A percentile compares a stretch with the other conserved stretches of the same genome.
These are phyloP conservation scores for Phodopus roborovskii DNA, from an alignment of 2,113 vertebrate species.

Conservation along the genomic window DNA sequence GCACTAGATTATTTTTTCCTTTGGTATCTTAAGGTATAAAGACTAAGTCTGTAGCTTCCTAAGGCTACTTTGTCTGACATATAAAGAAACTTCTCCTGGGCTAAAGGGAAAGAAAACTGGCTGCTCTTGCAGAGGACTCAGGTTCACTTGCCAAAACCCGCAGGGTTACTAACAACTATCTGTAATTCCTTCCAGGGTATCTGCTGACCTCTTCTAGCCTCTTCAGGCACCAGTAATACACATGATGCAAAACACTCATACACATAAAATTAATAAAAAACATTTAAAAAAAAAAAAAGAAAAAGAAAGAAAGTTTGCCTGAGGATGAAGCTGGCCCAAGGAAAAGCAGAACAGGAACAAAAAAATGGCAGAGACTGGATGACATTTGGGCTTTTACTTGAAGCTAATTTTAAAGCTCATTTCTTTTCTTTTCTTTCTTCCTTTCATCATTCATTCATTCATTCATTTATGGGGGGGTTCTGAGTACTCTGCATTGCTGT, in stretches of 20 bases:
- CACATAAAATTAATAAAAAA: not conserved
- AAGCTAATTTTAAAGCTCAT: conserved; percentile 17
- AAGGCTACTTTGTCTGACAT: not conserved
- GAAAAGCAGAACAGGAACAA: conserved; percentile 23
- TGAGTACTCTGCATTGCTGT: no score
- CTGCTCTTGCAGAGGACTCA: not conserved
- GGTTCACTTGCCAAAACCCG: not conserved
- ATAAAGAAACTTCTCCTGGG: not conserved
- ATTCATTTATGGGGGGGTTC: no score
- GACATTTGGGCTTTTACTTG: not conserved
- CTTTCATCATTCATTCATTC: no score
- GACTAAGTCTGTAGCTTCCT: conserved; percentile 13
- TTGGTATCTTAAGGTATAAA: not conserved
- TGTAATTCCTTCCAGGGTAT: not conserved
- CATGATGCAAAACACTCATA: not conserved
- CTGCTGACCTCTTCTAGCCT: not conserved
- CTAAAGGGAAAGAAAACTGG: not conserved
- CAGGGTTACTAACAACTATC: not conserved
- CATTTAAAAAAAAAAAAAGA: no score
- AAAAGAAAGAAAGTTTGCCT: not conserved
- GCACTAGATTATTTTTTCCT: conserved; percentile 10
- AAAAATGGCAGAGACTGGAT: conserved; percentile 27
- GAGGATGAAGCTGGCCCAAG: conserved; percentile 41
- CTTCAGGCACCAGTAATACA: not conserved
- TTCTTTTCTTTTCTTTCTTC: not conserved